Conservation (phyloP, 2,888 invertebrate genomes). For the Rhagonycha fulva region DNA sequence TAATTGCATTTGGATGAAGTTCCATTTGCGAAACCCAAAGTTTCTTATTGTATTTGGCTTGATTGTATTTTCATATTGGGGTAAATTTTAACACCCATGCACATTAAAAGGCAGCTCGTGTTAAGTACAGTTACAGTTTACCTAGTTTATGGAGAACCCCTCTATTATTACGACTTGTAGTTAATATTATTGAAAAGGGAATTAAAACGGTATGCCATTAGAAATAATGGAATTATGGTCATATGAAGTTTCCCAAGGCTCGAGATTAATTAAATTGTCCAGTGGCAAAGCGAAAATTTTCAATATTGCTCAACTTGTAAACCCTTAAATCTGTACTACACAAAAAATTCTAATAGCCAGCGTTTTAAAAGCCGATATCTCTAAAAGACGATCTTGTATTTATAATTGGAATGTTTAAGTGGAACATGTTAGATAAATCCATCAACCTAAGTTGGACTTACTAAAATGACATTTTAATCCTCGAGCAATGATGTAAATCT, state of each 20-base stretch:
- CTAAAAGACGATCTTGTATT: background rate
- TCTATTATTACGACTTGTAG: background rate
- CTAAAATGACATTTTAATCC: slow-evolving; percentile 1
- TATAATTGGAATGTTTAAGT: background rate
- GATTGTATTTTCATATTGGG: background rate
- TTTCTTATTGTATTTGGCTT: background rate
- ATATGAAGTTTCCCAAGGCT: background rate
- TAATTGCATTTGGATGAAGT: background rate
- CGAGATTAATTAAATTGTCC: background rate
- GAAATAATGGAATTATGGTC: background rate
- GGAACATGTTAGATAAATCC: background rate
- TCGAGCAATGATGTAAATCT: background rate
- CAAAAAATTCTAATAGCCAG: background rate
- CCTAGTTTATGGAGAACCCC: background rate
- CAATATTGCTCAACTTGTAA: background rate
- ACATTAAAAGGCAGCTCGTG: background rate
- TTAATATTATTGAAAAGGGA: background rate
- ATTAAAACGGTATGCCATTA: background rate
- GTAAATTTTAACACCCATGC: background rate
- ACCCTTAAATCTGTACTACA: background rate
- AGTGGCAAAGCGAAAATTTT: background rate
- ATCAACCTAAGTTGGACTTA: background rate
- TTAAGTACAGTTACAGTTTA: background rate
- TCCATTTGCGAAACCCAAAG: background rate
- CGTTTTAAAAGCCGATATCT: background rate